Evolutionary conservation across 2,888 invertebrate species (phyloP), one percentile per base, ranked within the genome.

Genomic region (Ophion ellenae): DNA sequence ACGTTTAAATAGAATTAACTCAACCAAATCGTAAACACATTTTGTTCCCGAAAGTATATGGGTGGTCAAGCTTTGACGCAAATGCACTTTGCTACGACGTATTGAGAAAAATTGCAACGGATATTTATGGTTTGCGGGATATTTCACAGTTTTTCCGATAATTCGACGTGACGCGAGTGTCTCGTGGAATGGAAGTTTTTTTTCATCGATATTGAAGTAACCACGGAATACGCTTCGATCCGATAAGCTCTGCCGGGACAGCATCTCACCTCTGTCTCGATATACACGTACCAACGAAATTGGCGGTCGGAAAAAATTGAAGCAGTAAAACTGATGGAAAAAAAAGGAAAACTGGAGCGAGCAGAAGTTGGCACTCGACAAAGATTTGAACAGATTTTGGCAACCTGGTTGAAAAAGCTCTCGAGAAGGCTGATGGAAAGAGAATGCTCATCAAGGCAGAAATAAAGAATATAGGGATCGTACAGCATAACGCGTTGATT

Each of bases 341-440:
- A 47, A n/a, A 78, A 69, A 57, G 73, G 64, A 36, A 66, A 28
- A 73, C 47, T 32, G 53, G 40, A 79, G 63, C 57, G 77, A 78
- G 70, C 70, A 82, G 82, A 78, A 85, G 69, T 83, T 85, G 78
- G 82, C 82, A 82, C 59, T 59, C 32, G 45, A 40, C 28, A 78
- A 85, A 74, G 75, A 78, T 82, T 75, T 71, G 28, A 75, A 64
- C 74, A 66, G 71, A 77, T 79, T 77, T 69, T 74, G 82, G 64
- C 84, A 70, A 57, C n/a, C 67, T 14, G 24, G 64, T 70, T 24
- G 64, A 40, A 80, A 80, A 76, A 80, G 78, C 73, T 74, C 73
- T 73, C 67, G 78, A 63, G 61, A 74, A 78, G 32, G 64, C 64
- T 63, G 71, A 63, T 24, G 64, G 32, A 59, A 57, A 66, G 36